These are phyloP conservation scores for Manis crassicaudata DNA, from an alignment of 2,797 vertebrate genomes.

Conservation along the genomic window DNA sequence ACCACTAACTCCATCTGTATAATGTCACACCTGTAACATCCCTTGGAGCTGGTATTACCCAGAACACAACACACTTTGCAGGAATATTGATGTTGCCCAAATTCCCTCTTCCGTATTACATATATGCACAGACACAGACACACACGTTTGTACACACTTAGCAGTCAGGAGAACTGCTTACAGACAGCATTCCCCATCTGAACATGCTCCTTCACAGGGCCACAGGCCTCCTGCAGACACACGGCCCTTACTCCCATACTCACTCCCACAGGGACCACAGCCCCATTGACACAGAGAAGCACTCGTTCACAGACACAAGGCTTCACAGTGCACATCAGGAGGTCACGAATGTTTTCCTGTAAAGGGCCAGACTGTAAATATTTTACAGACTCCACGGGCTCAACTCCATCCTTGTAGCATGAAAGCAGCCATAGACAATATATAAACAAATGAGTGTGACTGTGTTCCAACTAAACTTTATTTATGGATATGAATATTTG, in stretches of 20 bases:
- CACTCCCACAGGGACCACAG: too few relatives aligned
- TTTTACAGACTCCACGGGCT: neutral
- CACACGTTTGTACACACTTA: neutral
- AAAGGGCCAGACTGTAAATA: neutral
- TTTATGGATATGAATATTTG: neutral
- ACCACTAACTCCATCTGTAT: neutral
- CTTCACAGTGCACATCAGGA: neutral
- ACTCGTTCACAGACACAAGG: neutral
- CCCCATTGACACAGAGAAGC: neutral
- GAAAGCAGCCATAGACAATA: neutral
- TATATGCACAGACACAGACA: neutral
- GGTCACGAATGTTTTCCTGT: neutral
- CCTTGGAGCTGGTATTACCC: neutral
- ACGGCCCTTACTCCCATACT: neutral
- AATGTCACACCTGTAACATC: neutral
- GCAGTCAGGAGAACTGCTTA: neutral
- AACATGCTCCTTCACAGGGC: neutral
- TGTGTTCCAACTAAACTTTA: neutral
- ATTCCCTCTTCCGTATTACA: neutral
- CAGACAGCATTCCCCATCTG: neutral
- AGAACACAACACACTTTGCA: neutral
- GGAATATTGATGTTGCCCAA: neutral
- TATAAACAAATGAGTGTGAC: neutral
- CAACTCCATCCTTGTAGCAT: neutral
- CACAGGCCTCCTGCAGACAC: neutral